Evolutionary conservation across 2,888 invertebrate genomes (phyloP), one percentile per base, ranked within the genome.

Genomic region (Pogonocherus hispidulus): DNA sequence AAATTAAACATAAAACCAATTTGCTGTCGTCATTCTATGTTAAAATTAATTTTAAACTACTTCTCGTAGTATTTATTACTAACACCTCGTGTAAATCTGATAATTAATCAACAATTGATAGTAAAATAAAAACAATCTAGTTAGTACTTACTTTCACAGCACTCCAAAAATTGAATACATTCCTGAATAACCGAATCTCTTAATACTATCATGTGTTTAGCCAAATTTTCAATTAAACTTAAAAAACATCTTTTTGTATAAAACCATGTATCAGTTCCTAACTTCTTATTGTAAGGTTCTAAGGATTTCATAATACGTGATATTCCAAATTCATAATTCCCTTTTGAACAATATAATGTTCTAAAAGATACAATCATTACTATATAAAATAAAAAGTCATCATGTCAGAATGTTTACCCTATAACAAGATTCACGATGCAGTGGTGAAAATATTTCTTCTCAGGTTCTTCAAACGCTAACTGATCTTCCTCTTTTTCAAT

Each of bases 381-480:
- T n/a, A n/a, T n/a, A n/a, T n/a, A n/a, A n/a, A n/a, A n/a, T n/a
- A n/a, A n/a, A n/a, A n/a, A n/a, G n/a, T n/a, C n/a, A n/a, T n/a
- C n/a, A n/a, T n/a, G 16, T 44, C 20, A 16, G 3, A 52, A 4
- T 56, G 66, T 44, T 78, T 85, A 91, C 91, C 99, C 99, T 73
- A 99, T 99, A 0, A 99, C 99, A 59, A 99, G 89, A 86, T 99
- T 99, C 2, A 99, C 98, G 72, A 99, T 99, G 83, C 99, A 99
- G 59, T 98, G 88, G 83, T 99, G 99, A 86, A 93, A 97, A 75
- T 94, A 91, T 85, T 99, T 98, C 84, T 95, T 95, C 52, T 97
- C 95, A 0, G 96, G 96, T 77, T 96, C 96, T 82, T 97, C 95
- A 80, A 94, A 95, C 67, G 94, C 93, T 78, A 97, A 89, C 71